These are phyloP conservation scores for Trachurus trachurus DNA, from an alignment of 2,797 vertebrate genomes.

Conservation along the genomic window DNA sequence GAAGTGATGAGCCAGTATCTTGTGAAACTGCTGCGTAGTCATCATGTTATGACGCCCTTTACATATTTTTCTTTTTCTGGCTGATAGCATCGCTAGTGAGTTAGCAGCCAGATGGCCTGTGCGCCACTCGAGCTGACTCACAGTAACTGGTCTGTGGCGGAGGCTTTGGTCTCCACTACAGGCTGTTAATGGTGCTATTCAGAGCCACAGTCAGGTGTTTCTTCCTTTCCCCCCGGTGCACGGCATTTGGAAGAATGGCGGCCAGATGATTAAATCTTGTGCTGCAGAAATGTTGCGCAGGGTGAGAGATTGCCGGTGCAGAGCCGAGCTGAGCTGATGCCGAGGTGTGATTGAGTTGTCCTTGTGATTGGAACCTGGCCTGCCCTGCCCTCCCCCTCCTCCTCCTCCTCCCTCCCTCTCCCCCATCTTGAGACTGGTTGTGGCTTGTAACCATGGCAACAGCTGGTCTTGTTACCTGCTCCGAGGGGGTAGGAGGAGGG, in stretches of 20 bases:
- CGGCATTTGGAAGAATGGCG: conserved; percentile 52
- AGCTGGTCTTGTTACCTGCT: conserved; percentile 79
- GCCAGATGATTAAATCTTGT: conserved; percentile 66
- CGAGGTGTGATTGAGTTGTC: conserved; percentile 75
- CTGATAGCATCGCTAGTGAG: conserved; percentile 46
- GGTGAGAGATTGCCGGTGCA: conserved; percentile 57
- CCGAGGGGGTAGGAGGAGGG: conserved; percentile 34
- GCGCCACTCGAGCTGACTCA: conserved; percentile 74
- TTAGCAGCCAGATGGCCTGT: conserved; percentile 67
- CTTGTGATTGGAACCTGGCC: conserved; percentile 65
- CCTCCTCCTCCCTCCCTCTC: neutral
- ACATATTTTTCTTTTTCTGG: conserved; percentile 59
- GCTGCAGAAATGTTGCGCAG: conserved; percentile 50
- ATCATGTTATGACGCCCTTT: conserved; percentile 48
- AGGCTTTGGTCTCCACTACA: conserved; percentile 54
- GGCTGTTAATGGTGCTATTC: conserved; percentile 69
- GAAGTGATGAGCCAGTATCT: conserved; percentile 31
- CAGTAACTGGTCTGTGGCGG: conserved; percentile 53
- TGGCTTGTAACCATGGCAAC: conserved; percentile 80
- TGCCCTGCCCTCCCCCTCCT: conserved; percentile 7
- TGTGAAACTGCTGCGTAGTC: conserved; percentile 42
- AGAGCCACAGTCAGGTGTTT: conserved; percentile 56
- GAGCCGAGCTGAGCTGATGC: conserved; percentile 38
- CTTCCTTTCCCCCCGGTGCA: conserved; percentile 41
- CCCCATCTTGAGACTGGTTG: conserved; percentile 65